Evolutionary conservation across 2,888 invertebrate genomes (phyloP).

Genomic region (Acrocyrtus sp.): DNA sequence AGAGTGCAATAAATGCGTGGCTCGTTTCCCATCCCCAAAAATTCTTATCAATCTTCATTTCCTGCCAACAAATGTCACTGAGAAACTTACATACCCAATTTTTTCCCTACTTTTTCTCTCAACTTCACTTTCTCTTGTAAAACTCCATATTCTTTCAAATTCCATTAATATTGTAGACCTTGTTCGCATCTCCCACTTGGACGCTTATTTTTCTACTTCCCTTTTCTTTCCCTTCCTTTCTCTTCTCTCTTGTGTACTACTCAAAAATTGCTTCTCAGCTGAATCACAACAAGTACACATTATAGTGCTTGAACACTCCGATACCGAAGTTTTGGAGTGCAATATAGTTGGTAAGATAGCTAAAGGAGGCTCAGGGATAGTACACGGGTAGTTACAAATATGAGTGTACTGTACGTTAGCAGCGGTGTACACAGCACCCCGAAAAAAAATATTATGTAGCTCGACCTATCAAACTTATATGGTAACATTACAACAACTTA

Average conservation of each 20-base stretch:
- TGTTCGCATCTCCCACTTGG: conserved; percentile 23
- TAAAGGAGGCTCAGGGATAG: too few relatives aligned
- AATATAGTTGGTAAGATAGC: too few relatives aligned
- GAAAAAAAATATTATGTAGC: neutral
- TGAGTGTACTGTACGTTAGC: too few relatives aligned
- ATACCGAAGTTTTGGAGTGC: too few relatives aligned
- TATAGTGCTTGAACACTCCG: neutral
- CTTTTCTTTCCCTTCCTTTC: neutral
- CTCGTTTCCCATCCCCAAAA: neutral
- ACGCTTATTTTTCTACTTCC: conserved; percentile 1
- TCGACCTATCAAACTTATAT: neutral
- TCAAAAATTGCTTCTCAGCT: conserved; percentile 3
- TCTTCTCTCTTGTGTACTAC: neutral
- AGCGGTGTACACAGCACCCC: too few relatives aligned
- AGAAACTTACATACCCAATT: conserved; percentile 42
- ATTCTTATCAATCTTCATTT: conserved; percentile 57
- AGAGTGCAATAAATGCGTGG: neutral
- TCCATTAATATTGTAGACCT: conserved; percentile 47
- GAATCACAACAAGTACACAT: conserved; percentile 20
- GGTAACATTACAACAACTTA: neutral
- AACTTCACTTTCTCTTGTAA: conserved; percentile 8
- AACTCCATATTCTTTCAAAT: conserved; percentile 39
- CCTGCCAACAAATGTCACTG: conserved; percentile 50
- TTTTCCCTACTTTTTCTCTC: conserved; percentile 8
- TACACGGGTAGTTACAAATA: too few relatives aligned